phyloP scores from a whole-genome alignment of 2,888 invertebrate species.

The Plemyria rubiginata region DNA sequence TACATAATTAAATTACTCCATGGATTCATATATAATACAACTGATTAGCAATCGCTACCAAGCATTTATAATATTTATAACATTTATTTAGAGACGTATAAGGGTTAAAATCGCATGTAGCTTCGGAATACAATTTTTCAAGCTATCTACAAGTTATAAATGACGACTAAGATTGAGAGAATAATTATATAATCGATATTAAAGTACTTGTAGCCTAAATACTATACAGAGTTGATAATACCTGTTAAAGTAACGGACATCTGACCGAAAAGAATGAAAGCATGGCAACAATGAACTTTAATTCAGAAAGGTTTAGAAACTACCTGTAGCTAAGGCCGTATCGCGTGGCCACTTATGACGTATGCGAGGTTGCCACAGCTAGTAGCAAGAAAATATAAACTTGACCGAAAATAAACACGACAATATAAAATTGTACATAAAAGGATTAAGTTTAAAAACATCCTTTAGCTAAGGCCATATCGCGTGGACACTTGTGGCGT shows the following conservation, averaged over 20 bases:
- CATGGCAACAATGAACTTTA: constrained; percentile 47
- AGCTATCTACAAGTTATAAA: too few relatives aligned
- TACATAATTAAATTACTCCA: not conserved
- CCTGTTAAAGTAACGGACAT: not conserved
- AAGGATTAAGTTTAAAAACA: constrained; percentile 40
- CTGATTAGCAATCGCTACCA: constrained; percentile 11
- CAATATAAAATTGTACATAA: too few relatives aligned
- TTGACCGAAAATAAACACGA: too few relatives aligned
- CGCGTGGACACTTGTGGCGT: constrained; percentile 92
- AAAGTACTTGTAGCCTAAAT: not conserved
- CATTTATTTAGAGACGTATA: not conserved
- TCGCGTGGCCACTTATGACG: constrained; percentile 91
- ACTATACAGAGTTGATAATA: constrained; percentile 2
- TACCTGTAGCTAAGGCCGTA: constrained; percentile 91
- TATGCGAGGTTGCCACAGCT: constrained; percentile 94
- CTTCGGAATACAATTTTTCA: too few relatives aligned
- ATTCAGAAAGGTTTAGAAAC: constrained; percentile 21
- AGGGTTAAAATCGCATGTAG: not conserved
- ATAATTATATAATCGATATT: not conserved
- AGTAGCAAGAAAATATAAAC: constrained; percentile 71
- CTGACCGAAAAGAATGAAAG: constrained; percentile 65
- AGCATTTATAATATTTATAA: not conserved
- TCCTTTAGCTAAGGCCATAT: constrained; percentile 91
- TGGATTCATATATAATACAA: not conserved
- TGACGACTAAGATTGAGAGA: not conserved